Evolutionary conservation across 1,140 invertebrate species (phyloP).

Genomic region (Hypothenemus hampei): DNA sequence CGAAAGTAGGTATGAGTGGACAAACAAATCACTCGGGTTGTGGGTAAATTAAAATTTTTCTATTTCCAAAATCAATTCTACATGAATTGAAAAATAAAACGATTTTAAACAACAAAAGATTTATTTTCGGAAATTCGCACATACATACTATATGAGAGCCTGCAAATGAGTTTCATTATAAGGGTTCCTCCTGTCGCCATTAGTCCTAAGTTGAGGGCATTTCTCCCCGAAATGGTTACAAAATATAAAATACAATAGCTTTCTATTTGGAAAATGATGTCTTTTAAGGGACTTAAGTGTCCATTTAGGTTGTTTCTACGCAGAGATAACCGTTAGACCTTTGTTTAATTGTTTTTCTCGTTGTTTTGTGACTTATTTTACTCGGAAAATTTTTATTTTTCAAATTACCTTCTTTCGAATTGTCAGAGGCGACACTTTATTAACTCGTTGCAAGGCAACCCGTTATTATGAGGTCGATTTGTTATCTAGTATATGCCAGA

Average conservation of each 20-base stretch:
- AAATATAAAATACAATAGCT: slow-evolving; percentile 23
- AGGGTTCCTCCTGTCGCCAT: slow-evolving; percentile 17
- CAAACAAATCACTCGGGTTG: neutral
- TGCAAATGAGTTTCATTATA: slow-evolving; percentile 23
- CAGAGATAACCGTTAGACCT: slow-evolving; percentile 11
- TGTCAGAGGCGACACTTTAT: neutral
- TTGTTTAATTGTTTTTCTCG: slow-evolving; percentile 13
- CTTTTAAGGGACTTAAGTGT: slow-evolving; percentile 17
- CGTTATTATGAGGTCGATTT: no score
- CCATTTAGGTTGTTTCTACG: slow-evolving; percentile 7
- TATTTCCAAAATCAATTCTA: no score
- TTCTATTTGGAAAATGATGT: slow-evolving; percentile 11
- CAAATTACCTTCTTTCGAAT: slow-evolving; percentile 2
- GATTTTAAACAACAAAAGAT: no score
- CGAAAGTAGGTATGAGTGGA: neutral
- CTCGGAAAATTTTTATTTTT: slow-evolving; percentile 1
- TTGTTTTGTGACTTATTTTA: slow-evolving; percentile 1
- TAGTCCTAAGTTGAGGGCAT: slow-evolving; percentile 18
- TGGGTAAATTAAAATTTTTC: no score
- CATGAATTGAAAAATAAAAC: no score
- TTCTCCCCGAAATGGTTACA: slow-evolving; percentile 10
- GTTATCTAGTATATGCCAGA: no score
- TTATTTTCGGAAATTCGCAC: no score
- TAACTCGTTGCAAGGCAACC: no score
- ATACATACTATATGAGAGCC: slow-evolving; percentile 19